Conservation (phyloP, 2,113 vertebrate genomes). For the Hemiprocne comata region DNA sequence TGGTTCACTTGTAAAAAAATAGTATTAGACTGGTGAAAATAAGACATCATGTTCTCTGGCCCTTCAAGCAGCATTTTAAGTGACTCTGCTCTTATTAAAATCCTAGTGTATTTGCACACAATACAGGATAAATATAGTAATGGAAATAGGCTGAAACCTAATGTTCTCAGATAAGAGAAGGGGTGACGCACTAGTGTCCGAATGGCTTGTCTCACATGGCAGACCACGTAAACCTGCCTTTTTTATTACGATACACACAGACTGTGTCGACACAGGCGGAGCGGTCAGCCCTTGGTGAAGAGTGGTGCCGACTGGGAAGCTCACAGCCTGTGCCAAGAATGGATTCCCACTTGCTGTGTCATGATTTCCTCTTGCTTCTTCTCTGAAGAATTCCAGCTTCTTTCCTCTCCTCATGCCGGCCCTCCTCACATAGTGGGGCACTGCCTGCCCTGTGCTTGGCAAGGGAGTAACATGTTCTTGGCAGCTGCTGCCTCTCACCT, state of each 20-base stretch:
- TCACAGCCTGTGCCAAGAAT: neutral
- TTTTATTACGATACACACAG: neutral
- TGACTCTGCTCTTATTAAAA: constrained; percentile 29
- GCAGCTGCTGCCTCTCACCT: neutral
- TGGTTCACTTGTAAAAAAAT: neutral
- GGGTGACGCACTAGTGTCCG: neutral
- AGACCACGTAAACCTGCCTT: neutral
- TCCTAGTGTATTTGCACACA: constrained; percentile 31
- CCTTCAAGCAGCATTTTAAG: constrained; percentile 12
- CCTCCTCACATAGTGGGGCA: accelerated
- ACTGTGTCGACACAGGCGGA: accelerated
- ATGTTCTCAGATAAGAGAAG: constrained; percentile 46
- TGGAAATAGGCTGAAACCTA: constrained; percentile 47
- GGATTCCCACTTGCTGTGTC: neutral
- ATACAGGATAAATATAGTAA: constrained; percentile 64
- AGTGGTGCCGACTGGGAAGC: accelerated
- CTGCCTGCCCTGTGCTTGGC: neutral
- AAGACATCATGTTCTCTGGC: neutral
- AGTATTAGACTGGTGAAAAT: neutral
- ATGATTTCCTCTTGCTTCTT: neutral
- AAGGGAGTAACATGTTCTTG: neutral
- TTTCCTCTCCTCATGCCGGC: neutral
- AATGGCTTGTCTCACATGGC: neutral
- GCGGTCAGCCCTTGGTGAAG: neutral
- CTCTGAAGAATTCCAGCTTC: neutral